A percentile compares a stretch with the other conserved stretches of the same genome.
phyloP scores from a whole-genome alignment of 2,888 invertebrate genomes.

The Lasioglossum leucozonium region DNA sequence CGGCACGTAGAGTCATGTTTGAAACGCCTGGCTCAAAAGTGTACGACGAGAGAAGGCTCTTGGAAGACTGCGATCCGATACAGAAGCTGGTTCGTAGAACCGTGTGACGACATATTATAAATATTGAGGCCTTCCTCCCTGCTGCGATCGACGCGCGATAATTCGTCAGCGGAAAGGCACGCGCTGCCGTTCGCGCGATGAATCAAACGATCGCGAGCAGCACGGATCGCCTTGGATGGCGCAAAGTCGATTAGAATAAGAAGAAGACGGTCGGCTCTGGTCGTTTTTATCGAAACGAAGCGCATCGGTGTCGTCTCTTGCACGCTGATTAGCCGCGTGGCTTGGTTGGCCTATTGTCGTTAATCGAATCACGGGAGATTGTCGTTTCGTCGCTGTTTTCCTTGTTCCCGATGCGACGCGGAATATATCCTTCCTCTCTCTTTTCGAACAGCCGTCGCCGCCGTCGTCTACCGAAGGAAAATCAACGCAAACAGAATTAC shows the following conservation, averaged over 20 bases:
- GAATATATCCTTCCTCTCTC: no score
- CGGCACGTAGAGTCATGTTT: no score
- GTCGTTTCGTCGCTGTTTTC: constrained; percentile 38
- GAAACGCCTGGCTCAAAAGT: no score
- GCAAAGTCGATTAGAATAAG: background rate
- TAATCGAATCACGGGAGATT: constrained; percentile 37
- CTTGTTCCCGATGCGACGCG: constrained; percentile 12
- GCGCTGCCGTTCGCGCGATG: background rate
- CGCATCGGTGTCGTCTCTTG: background rate
- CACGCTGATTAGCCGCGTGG: background rate
- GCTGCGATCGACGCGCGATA: background rate
- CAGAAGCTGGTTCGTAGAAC: background rate
- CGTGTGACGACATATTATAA: background rate
- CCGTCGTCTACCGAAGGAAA: background rate
- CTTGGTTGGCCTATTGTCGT: constrained; percentile 2
- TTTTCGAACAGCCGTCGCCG: background rate
- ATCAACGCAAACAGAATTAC: constrained; percentile 24
- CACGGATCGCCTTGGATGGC: background rate
- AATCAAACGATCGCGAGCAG: background rate
- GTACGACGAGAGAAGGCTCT: no score
- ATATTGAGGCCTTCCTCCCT: background rate
- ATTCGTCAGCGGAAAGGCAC: background rate
- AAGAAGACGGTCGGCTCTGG: background rate
- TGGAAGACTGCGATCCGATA: background rate
- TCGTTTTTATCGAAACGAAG: background rate